Conservation (phyloP, 2,888 invertebrate species). For the Heliconius aoede region DNA sequence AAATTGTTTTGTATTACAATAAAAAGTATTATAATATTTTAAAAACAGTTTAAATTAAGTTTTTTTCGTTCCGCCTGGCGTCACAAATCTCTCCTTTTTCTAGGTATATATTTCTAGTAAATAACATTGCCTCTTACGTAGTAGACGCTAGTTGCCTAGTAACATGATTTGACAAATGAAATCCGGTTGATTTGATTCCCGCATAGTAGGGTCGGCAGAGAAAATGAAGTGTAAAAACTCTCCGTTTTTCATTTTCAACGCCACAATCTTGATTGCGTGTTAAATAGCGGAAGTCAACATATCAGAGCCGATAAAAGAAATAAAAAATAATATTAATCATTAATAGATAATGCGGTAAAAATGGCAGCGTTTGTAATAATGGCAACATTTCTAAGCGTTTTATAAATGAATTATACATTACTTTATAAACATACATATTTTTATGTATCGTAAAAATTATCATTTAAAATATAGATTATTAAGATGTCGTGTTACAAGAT, state of each 20-base stretch:
- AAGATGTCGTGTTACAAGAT: not conserved
- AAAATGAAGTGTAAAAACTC: not conserved
- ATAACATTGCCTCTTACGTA: no score
- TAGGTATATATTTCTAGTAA: no score
- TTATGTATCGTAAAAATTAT: not conserved
- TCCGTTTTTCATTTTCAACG: not conserved
- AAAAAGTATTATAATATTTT: no score
- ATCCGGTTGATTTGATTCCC: not conserved
- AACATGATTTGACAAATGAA: no score
- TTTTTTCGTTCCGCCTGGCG: no score
- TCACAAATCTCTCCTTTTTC: no score
- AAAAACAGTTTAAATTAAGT: no score
- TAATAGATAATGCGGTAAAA: not conserved
- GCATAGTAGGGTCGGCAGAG: not conserved
- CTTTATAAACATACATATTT: not conserved
- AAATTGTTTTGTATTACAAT: no score
- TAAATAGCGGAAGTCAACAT: not conserved
- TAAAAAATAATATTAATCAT: no score
- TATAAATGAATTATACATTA: constrained; percentile 8
- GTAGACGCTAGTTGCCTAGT: no score
- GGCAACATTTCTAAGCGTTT: not conserved
- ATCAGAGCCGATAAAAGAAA: not conserved
- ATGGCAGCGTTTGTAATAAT: not conserved
- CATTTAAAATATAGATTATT: not conserved
- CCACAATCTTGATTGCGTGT: not conserved